These are phyloP conservation scores for Notamacropus eugenii DNA, from an alignment of 2,797 vertebrate genomes.

Conservation along the genomic window DNA sequence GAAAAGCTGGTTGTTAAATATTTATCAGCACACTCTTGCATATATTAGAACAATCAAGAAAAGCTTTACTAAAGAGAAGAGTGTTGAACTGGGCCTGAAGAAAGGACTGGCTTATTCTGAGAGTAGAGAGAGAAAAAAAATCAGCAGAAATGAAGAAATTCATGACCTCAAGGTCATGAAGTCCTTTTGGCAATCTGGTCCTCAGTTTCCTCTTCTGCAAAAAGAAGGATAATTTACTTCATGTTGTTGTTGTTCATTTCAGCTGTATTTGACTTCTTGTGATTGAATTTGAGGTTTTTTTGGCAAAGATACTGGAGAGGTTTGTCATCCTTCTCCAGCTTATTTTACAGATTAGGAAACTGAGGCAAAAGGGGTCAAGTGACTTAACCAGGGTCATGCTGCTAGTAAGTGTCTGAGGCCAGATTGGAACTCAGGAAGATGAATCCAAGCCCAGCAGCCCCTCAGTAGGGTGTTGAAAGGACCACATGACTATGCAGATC, in stretches of 20 bases:
- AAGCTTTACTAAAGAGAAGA: background rate
- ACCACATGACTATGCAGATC: background rate
- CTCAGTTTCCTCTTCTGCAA: background rate
- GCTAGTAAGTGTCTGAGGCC: background rate
- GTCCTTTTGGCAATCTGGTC: background rate
- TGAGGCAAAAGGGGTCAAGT: background rate
- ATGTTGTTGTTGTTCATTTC: background rate
- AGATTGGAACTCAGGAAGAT: background rate
- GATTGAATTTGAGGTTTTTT: background rate
- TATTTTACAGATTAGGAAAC: background rate
- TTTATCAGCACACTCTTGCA: background rate
- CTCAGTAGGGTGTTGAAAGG: background rate
- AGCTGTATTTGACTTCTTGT: background rate
- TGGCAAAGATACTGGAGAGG: too few relatives aligned
- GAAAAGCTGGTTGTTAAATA: background rate
- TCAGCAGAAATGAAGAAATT: too few relatives aligned
- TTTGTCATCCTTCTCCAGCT: too few relatives aligned
- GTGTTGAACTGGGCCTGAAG: background rate
- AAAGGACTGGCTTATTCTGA: background rate
- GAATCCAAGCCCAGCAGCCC: background rate
- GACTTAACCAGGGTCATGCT: too few relatives aligned
- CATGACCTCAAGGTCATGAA: background rate
- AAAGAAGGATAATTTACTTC: background rate
- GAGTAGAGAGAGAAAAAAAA: background rate
- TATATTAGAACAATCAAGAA: background rate